Evolutionary conservation across 2,113 vertebrate genomes (phyloP).

Genomic region (Rhagologus leucostigma): DNA sequence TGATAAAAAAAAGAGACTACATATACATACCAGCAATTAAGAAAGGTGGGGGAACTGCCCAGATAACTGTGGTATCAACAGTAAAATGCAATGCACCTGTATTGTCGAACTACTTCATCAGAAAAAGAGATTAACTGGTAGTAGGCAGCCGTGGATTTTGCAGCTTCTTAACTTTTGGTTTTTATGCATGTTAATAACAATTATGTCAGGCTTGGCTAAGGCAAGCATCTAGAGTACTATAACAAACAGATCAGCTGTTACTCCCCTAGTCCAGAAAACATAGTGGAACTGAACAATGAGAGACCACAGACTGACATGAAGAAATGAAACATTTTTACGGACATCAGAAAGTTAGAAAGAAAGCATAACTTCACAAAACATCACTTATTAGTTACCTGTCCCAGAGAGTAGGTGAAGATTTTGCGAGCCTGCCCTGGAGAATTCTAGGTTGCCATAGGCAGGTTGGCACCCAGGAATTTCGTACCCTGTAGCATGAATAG

Average conservation of each 20-base stretch:
- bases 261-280: background rate
- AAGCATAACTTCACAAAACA: constrained; percentile 65
- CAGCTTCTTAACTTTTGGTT: background rate
- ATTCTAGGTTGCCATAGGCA: constrained; percentile 80
- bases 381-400: constrained; percentile 78
- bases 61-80: background rate
- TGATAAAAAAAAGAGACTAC: background rate
- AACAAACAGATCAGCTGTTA: background rate
- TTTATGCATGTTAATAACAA: background rate
- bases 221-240: background rate
- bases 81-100: background rate
- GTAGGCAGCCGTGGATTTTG: background rate
- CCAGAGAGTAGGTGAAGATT: constrained; percentile 81
- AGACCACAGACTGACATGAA: background rate
- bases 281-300: background rate
- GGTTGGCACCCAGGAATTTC: constrained; percentile 80
- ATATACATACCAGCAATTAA: background rate
- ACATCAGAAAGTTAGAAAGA: constrained; percentile 57
- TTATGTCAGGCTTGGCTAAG: constrained; percentile 26
- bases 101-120: background rate
- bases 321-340: constrained; percentile 27
- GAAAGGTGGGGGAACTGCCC: background rate
- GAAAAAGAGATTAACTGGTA: background rate
- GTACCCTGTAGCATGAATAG: constrained; percentile 79
- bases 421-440: constrained; percentile 80